A percentile compares a stretch with the other conserved stretches of the same genome.
Evolutionary conservation across 2,113 vertebrate genomes (phyloP).

Genomic region (Megaleporinus macrocephalus): DNA sequence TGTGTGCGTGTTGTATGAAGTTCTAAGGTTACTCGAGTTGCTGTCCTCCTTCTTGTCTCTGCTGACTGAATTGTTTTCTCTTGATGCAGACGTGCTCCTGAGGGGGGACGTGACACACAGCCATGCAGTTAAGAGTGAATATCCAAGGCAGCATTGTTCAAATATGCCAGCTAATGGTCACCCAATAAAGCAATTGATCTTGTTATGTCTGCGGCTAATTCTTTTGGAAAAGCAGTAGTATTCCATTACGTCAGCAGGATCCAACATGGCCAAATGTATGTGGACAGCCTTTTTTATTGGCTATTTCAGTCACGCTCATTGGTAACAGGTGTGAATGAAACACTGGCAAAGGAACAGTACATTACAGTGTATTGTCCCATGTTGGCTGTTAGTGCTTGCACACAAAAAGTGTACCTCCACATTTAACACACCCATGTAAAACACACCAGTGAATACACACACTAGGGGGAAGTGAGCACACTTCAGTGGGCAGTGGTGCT

Average conservation of each 20-base stretch:
- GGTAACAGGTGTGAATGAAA: too few species aligned
- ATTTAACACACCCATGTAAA: too few species aligned
- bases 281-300: too few species aligned
- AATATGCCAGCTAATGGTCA: neutral
- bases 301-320: too few species aligned
- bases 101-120: neutral
- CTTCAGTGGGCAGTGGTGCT: too few species aligned
- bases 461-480: too few species aligned
- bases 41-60: neutral
- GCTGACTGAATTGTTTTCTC: neutral
- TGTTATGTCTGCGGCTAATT: neutral
- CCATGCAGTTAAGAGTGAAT: neutral
- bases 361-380: too few species aligned
- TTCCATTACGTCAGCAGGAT: neutral
- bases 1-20: neutral
- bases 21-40: neutral
- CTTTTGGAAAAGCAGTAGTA: neutral
- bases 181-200: slow-evolving; percentile 26
- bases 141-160: neutral
- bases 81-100: neutral
- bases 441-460: too few species aligned
- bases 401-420: too few species aligned
- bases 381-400: too few species aligned
- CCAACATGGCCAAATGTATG: too few species aligned
- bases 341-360: too few species aligned